phyloP scores from a whole-genome alignment of 2,113 vertebrate genomes.

The Oenanthe melanoleuca region DNA sequence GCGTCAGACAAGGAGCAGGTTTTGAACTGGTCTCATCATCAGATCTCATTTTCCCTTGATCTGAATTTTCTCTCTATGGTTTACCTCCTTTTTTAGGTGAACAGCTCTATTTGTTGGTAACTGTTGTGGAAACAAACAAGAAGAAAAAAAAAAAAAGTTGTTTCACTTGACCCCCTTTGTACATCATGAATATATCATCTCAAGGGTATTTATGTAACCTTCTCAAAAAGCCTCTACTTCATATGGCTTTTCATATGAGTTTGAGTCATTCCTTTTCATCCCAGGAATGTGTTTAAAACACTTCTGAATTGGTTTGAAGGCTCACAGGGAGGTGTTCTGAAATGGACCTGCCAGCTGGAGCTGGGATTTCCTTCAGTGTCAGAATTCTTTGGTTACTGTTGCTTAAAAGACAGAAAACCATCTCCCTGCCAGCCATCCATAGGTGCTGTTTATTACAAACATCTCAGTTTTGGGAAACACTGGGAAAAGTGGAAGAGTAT shows the following conservation, averaged over 20 bases:
- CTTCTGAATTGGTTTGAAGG: background rate
- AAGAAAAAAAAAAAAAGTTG: background rate
- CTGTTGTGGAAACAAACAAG: background rate
- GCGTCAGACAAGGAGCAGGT: background rate
- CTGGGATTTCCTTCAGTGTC: background rate
- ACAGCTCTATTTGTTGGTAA: background rate
- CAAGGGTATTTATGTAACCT: conserved; percentile 23
- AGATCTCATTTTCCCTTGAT: background rate
- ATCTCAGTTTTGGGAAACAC: fast-evolving
- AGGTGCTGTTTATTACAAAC: background rate
- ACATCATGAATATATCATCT: background rate
- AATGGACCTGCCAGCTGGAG: background rate
- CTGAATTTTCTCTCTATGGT: background rate
- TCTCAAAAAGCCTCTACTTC: background rate
- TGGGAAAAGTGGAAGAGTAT: background rate
- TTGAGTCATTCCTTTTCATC: background rate
- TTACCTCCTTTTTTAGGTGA: background rate
- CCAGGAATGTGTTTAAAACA: background rate
- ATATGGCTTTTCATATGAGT: background rate
- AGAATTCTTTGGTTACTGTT: background rate
- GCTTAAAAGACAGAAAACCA: background rate
- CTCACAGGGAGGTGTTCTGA: background rate
- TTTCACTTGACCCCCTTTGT: conserved; percentile 21
- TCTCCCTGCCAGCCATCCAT: background rate
- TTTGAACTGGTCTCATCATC: background rate